A percentile compares a stretch with the other conserved stretches of the same genome.
phyloP scores from a whole-genome alignment of 2,888 invertebrate genomes.

The Nezara viridula region DNA sequence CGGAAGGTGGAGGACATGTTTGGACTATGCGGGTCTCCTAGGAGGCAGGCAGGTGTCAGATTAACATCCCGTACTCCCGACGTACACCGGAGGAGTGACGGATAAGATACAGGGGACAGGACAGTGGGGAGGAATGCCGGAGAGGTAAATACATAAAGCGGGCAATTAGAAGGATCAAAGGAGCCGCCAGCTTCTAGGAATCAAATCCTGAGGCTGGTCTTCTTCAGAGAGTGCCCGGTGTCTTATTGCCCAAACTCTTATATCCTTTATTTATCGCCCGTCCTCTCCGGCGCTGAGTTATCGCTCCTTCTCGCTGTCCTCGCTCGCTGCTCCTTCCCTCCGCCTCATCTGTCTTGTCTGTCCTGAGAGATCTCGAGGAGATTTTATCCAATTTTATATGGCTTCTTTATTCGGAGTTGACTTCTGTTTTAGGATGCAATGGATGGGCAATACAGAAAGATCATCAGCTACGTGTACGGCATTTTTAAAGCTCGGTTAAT shows the following conservation, averaged over 20 bases:
- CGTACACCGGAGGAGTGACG: not conserved
- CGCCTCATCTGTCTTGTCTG: not conserved
- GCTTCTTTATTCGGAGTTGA: not conserved
- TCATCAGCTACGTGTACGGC: too few relatives aligned
- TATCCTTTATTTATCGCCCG: conserved; percentile 45
- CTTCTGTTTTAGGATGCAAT: not conserved
- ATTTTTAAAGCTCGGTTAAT: too few relatives aligned
- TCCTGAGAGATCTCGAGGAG: not conserved
- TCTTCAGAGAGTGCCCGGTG: not conserved
- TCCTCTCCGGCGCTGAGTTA: not conserved
- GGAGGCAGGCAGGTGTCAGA: not conserved
- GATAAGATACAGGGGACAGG: not conserved
- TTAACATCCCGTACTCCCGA: not conserved
- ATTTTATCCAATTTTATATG: not conserved
- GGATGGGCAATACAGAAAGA: not conserved
- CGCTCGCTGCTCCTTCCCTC: not conserved
- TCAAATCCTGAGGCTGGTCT: not conserved
- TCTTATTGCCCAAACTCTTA: conserved; percentile 37
- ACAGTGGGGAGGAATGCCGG: not conserved
- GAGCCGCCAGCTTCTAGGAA: conserved; percentile 41
- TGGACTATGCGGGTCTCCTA: not conserved
- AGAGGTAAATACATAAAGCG: conserved; percentile 36
- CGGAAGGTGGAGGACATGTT: too few relatives aligned
- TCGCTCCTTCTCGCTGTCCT: not conserved
- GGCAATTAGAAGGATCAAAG: conserved; percentile 43